Evolutionary conservation across 2,797 vertebrate genomes (phyloP).

Genomic region (Podargus strigoides): DNA sequence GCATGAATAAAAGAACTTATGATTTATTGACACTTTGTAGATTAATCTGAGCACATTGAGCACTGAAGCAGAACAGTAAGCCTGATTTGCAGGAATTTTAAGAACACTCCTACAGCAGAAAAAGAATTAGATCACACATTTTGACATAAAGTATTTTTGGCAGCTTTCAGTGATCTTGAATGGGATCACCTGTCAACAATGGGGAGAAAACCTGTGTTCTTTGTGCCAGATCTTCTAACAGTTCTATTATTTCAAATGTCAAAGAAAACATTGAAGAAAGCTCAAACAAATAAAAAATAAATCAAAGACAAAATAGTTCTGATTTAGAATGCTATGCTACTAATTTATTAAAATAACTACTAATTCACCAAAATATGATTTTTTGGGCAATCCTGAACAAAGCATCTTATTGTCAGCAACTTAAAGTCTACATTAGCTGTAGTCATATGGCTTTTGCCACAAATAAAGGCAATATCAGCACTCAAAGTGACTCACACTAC

Average conservation of each 20-base stretch:
- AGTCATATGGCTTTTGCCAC: background rate
- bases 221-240: background rate
- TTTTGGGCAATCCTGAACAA: background rate
- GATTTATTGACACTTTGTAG: conserved; percentile 61
- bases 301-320: no score
- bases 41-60: conserved; percentile 57
- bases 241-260: no score
- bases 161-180: background rate
- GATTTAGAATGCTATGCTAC: no score
- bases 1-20: conserved; percentile 62
- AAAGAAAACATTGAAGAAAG: no score
- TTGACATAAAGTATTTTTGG: background rate
- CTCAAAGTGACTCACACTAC: background rate
- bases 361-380: background rate
- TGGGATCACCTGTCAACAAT: background rate
- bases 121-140: background rate
- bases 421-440: background rate
- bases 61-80: conserved; percentile 29
- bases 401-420: background rate
- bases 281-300: no score
- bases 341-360: no score
- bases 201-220: fast-evolving
- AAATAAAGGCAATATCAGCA: background rate
- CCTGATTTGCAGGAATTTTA: conserved; percentile 34
- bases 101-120: background rate